Evolutionary conservation across 2,888 invertebrate genomes (phyloP).

Genomic region (Trichopria drosophilae): DNA sequence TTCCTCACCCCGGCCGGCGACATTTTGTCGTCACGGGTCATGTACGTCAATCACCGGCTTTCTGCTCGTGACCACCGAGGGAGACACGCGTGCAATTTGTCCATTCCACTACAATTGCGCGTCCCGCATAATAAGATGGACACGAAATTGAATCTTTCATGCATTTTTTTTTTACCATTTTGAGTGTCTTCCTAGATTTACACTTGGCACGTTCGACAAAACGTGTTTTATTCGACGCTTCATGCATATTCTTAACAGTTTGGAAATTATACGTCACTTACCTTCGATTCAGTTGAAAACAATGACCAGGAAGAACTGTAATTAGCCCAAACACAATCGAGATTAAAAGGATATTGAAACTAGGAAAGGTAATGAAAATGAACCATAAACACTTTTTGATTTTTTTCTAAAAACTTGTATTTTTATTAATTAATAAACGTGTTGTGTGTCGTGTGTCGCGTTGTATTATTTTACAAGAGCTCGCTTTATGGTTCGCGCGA

Average conservation of each 20-base stretch:
- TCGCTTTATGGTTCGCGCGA: slow-evolving; percentile 36
- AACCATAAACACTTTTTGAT: slow-evolving; percentile 1
- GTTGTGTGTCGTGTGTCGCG: slow-evolving; percentile 46
- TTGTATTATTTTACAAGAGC: slow-evolving; percentile 57
- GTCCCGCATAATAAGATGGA: too few species aligned
- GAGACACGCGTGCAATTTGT: not conserved
- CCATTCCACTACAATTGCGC: too few species aligned
- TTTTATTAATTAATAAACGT: slow-evolving; percentile 59
- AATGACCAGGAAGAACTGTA: too few species aligned
- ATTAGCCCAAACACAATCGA: not conserved
- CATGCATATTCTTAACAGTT: slow-evolving; percentile 29
- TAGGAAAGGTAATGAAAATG: not conserved
- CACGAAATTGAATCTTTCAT: too few species aligned
- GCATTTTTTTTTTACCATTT: too few species aligned
- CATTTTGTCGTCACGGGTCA: slow-evolving; percentile 29
- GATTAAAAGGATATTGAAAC: slow-evolving; percentile 2
- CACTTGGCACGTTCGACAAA: too few species aligned
- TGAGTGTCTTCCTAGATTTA: too few species aligned
- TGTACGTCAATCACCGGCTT: slow-evolving; percentile 29
- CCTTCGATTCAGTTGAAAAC: too few species aligned
- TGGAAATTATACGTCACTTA: too few species aligned
- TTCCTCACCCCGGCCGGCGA: too few species aligned
- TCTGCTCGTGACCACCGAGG: too few species aligned
- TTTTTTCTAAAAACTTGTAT: slow-evolving; percentile 57
- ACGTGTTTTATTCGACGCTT: slow-evolving; percentile 28